Percentiles rank a stretch among this genome's conserved stretches.
These are phyloP conservation scores for Drosophila greeni DNA, from an alignment of 2,888 invertebrate species.

Conservation along the genomic window DNA sequence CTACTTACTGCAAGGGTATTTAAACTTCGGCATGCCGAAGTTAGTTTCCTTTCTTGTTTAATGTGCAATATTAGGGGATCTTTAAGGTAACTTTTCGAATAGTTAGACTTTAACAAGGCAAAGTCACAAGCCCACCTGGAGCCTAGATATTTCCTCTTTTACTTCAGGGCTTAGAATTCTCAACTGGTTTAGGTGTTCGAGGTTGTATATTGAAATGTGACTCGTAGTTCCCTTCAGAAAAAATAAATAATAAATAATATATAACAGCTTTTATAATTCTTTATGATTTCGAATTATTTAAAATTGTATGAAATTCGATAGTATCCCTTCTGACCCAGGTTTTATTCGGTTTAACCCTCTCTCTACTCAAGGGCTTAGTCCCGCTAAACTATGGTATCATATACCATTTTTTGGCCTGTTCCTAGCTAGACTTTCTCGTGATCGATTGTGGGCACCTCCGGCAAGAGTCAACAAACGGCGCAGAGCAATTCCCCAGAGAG, in stretches of 20 bases:
- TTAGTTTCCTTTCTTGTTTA: no score
- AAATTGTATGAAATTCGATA: neutral
- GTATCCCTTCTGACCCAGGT: neutral
- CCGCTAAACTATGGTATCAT: neutral
- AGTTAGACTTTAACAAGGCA: neutral
- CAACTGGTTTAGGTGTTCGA: neutral
- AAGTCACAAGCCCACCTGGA: neutral
- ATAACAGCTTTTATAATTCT: neutral
- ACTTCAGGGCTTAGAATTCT: neutral
- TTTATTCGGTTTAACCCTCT: neutral
- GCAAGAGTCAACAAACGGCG: conserved; percentile 31
- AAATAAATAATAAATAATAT: no score
- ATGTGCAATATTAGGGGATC: neutral
- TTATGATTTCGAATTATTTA: neutral
- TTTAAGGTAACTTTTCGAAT: neutral
- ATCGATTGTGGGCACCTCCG: neutral
- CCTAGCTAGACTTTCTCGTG: conserved; percentile 1
- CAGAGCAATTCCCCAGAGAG: conserved; percentile 5
- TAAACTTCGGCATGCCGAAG: no score
- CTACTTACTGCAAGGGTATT: no score
- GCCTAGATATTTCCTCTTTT: neutral
- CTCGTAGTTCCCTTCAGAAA: no score
- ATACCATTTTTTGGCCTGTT: no score
- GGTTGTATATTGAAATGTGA: neutral
- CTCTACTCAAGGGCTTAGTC: no score